Evolutionary conservation across 2,888 invertebrate genomes (phyloP).

Genomic region (Sclerodermus sp.): DNA sequence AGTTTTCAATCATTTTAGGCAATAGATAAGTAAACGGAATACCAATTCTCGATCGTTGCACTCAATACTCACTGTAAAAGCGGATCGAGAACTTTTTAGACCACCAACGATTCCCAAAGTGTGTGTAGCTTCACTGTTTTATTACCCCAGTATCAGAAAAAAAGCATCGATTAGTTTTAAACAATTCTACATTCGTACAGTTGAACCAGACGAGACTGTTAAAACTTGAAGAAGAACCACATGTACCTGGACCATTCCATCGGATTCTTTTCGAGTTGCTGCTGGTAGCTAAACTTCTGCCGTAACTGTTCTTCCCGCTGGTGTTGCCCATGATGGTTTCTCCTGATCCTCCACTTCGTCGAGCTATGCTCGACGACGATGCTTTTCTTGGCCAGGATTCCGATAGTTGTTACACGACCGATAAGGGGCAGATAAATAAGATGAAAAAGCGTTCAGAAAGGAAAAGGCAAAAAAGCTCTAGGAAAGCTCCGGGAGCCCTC

Average conservation of each 20-base stretch:
- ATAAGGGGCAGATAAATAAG: slow-evolving; percentile 3
- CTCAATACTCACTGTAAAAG: neutral
- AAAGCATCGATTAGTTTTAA: neutral
- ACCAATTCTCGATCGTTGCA: too few relatives aligned
- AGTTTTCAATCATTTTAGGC: neutral
- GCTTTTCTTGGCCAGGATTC: slow-evolving; percentile 26
- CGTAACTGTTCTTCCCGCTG: slow-evolving; percentile 64
- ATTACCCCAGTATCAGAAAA: too few relatives aligned
- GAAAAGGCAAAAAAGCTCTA: slow-evolving; percentile 18
- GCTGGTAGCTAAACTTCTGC: slow-evolving; percentile 62
- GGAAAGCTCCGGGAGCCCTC: slow-evolving; percentile 7
- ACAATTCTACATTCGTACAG: neutral
- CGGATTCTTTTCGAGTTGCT: slow-evolving; percentile 65
- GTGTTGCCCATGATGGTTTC: slow-evolving; percentile 65
- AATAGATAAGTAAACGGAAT: too few relatives aligned
- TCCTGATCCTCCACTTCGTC: slow-evolving; percentile 23
- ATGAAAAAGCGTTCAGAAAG: slow-evolving; percentile 1
- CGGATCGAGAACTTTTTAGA: neutral
- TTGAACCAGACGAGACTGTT: slow-evolving; percentile 1
- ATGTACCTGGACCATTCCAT: slow-evolving; percentile 83
- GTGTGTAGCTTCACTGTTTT: too few relatives aligned
- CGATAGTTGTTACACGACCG: slow-evolving; percentile 9
- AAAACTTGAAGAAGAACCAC: slow-evolving; percentile 3
- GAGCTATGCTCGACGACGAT: slow-evolving; percentile 29
- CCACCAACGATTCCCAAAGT: too few relatives aligned